A percentile compares a stretch with the other conserved stretches of the same genome.
Evolutionary conservation across 2,797 vertebrate species (phyloP).

Genomic region (Syncerus caffer): DNA sequence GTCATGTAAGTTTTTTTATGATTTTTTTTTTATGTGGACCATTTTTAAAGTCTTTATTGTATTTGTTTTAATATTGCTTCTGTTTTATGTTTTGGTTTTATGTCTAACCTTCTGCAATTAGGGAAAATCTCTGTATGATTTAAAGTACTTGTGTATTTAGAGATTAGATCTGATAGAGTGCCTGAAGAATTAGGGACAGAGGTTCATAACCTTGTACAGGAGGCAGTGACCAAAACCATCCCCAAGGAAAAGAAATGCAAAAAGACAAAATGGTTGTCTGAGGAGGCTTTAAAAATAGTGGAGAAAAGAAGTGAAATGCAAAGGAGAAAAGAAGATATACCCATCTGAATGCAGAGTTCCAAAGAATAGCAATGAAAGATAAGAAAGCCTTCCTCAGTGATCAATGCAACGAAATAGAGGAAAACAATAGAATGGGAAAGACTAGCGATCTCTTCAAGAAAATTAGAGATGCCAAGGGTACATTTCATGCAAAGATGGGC

Average conservation of each 20-base stretch:
- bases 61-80: neutral
- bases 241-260: neutral
- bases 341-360: no score
- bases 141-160: neutral
- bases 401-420: no score
- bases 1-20: neutral
- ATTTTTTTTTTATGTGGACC: neutral
- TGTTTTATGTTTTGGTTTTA: neutral
- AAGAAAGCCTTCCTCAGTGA: no score
- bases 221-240: neutral
- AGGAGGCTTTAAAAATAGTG: neutral
- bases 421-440: no score
- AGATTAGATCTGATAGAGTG: neutral
- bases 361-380: no score
- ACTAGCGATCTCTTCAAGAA: no score
- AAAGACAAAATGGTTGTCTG: neutral
- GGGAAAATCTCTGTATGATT: neutral
- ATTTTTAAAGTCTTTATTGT: neutral
- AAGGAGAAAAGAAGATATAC: neutral
- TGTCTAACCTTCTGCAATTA: neutral
- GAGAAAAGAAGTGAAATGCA: neutral
- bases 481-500: no score
- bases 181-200: neutral
- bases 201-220: neutral
- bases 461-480: no score